A percentile compares a stretch with the other conserved stretches of the same genome.
Conservation (phyloP, 35 echinoderm and acorn worm genomes). For the Hemicentrotus pulcherrimus region DNA sequence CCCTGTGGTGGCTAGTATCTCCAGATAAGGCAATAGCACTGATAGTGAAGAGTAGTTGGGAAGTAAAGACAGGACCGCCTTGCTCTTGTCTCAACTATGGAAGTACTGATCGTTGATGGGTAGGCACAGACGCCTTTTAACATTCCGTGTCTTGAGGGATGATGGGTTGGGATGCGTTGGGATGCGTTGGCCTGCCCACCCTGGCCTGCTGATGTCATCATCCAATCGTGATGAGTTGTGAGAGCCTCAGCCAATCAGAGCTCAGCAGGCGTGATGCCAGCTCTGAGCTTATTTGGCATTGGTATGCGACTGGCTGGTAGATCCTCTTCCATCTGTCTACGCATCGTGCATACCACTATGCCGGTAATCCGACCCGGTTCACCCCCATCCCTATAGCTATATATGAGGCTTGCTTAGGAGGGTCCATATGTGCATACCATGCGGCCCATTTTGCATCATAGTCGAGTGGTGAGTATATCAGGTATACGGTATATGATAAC, state of each 20-base stretch:
- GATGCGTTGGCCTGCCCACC: constrained; percentile 3
- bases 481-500: neutral
- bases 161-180: constrained; percentile 43
- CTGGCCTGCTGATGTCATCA: neutral
- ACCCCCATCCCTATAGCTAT: constrained; percentile 43
- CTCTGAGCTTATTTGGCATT: constrained; percentile 74
- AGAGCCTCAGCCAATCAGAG: constrained; percentile 44
- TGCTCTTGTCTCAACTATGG: constrained; percentile 51
- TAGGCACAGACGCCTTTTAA: constrained; percentile 55
- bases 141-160: constrained; percentile 20
- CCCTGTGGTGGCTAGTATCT: constrained; percentile 32
- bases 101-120: constrained; percentile 57
- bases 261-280: constrained; percentile 56
- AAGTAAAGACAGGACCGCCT: constrained; percentile 47
- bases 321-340: constrained; percentile 23
- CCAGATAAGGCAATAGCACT: constrained; percentile 50
- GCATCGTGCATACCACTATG: constrained; percentile 27
- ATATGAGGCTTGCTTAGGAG: constrained; percentile 19
- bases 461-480: neutral
- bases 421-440: constrained; percentile 35
- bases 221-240: constrained; percentile 53
- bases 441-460: neutral
- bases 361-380: neutral
- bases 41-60: constrained; percentile 33
- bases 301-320: constrained; percentile 55